Evolutionary conservation across 2,113 vertebrate species (phyloP).

Genomic region (Muscicapa adusta): DNA sequence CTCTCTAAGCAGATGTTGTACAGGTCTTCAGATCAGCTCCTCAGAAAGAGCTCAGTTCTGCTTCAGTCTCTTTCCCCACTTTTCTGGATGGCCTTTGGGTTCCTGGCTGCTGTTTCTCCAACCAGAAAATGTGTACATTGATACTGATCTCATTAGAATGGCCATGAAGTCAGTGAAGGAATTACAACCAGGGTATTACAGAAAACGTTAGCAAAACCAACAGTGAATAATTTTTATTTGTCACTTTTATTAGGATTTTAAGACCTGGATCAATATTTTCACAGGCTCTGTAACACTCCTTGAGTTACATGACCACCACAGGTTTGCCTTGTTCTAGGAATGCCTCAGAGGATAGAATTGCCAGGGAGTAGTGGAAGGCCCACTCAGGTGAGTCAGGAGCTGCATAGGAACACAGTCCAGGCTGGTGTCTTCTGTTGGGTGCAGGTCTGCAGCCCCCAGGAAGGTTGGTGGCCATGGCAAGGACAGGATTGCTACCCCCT

Average conservation of each 20-base stretch:
- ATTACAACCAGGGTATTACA: background rate
- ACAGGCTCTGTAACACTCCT: background rate
- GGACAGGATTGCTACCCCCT: no score
- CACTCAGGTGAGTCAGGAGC: fast-evolving
- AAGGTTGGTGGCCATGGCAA: background rate
- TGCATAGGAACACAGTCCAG: no score
- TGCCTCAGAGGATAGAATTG: background rate
- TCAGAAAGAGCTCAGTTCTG: background rate
- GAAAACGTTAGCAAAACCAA: background rate
- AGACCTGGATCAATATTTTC: background rate
- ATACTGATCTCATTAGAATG: background rate
- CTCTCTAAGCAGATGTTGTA: background rate
- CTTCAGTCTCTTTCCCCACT: background rate
- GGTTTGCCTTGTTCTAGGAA: background rate
- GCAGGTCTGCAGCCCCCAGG: background rate
- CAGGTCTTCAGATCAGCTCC: background rate
- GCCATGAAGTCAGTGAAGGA: background rate
- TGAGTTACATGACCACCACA: background rate
- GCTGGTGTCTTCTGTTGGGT: background rate
- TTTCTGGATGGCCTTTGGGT: background rate
- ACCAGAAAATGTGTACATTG: background rate
- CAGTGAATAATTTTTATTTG: background rate
- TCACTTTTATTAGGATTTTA: background rate
- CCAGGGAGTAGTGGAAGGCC: background rate
- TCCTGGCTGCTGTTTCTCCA: background rate